These are phyloP conservation scores for Sebastes itinus DNA, from an alignment of 2,797 vertebrate species.

Conservation along the genomic window DNA sequence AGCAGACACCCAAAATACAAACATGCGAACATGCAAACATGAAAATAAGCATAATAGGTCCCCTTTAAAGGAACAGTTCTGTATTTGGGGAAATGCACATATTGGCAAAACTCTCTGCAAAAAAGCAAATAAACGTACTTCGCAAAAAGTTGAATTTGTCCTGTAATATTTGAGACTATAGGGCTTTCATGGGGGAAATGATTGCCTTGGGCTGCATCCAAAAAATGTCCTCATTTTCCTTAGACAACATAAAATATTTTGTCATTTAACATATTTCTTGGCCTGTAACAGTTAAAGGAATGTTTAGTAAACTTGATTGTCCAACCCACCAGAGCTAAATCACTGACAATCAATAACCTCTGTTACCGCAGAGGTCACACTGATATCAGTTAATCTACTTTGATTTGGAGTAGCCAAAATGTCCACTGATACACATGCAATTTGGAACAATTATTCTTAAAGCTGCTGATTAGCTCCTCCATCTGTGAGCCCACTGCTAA, in stretches of 20 bases:
- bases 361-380: background rate
- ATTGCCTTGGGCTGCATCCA: background rate
- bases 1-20: too few relatives aligned
- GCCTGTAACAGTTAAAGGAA: background rate
- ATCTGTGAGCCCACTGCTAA: conserved; percentile 65
- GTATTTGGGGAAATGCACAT: background rate
- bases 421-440: conserved; percentile 48
- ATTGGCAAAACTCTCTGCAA: background rate
- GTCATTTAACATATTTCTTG: background rate
- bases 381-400: conserved; percentile 38
- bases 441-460: conserved; percentile 57
- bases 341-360: background rate
- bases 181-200: background rate
- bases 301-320: background rate
- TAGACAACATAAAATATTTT: background rate
- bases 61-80: background rate
- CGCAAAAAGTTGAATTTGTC: background rate
- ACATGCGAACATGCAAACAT: too few relatives aligned
- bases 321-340: background rate
- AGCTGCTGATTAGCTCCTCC: conserved; percentile 64
- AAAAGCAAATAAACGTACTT: background rate
- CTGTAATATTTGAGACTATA: background rate
- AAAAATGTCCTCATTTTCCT: background rate
- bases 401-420: conserved; percentile 39
- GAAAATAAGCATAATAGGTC: too few relatives aligned